Evolutionary conservation across 2,113 vertebrate genomes (phyloP), one percentile per base, ranked within the genome.

Genomic region (Gila orcuttii): DNA sequence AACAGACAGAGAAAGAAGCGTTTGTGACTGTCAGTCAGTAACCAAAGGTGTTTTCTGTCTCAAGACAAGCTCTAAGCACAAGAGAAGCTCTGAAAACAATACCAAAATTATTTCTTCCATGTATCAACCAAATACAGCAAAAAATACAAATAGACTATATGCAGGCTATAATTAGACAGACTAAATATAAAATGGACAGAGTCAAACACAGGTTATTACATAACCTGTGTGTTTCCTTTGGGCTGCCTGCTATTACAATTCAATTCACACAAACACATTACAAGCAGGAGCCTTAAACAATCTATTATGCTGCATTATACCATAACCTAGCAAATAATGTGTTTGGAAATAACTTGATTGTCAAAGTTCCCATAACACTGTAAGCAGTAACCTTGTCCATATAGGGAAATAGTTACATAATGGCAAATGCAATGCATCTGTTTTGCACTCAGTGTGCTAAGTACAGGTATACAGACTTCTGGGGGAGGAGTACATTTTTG

Each of bases 181-280:
- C 17, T 55, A 68, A 52, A 69, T 69, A 5, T 36, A 64, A 64
- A 42, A 42, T 81, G n/a, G n/a, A 64, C 57, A 81, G 11, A 11
- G 59, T 47, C 1, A 66, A 80, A 25, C 57, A 50, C 79, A 66
- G 60, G 79, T 66, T 66, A 79, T 79, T 79, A 66, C 23, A 81
- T 66, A 81, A 80, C 21, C 59, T 8, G 31, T 76, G 52, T 52
- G 19, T 79, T 59, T 62, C 36, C 31, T n/a, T 17, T 55, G 75
- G 47, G 9, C 36, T 23, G n/a, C 17, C 21, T 47, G 45, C 6
- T 33, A 31, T 47, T 66, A 66, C 23, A 82, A 50, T 28, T 45
- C 23, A 82, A 50, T 28, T 45, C 17, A 12, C 59, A 81, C 31
- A 57, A 33, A 36, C 11, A 28, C 6, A 17, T 9, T 0, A 52